Percentiles rank a stretch among this genome's conserved stretches.
phyloP scores from a whole-genome alignment of 2,888 invertebrate genomes.

The Stenodema calcarata region DNA sequence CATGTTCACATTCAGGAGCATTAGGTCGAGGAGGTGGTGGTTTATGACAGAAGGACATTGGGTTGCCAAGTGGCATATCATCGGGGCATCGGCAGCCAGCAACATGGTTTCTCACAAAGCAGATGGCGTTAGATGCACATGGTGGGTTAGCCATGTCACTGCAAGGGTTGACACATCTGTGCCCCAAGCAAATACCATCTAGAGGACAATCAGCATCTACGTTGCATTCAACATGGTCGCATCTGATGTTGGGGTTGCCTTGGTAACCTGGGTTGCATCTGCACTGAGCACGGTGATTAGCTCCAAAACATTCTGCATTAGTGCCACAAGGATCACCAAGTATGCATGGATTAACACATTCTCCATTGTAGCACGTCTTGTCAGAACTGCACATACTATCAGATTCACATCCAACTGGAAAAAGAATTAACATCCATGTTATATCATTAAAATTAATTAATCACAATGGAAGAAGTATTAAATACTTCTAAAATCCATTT shows the following conservation, averaged over 20 bases:
- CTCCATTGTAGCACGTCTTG: slow-evolving; percentile 83
- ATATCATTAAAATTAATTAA: slow-evolving; percentile 63
- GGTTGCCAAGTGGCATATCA: slow-evolving; percentile 79
- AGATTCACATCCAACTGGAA: slow-evolving; percentile 79
- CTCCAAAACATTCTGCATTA: slow-evolving; percentile 84
- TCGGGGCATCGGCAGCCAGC: slow-evolving; percentile 85
- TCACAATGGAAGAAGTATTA: background rate
- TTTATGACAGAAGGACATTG: slow-evolving; percentile 76
- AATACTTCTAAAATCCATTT: background rate
- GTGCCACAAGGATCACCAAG: slow-evolving; percentile 82
- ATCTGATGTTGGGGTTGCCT: slow-evolving; percentile 82
- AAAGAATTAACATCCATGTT: background rate
- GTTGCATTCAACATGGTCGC: slow-evolving; percentile 80
- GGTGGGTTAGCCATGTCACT: slow-evolving; percentile 70
- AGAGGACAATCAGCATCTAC: slow-evolving; percentile 79
- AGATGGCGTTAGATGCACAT: slow-evolving; percentile 84
- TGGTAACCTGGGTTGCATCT: slow-evolving; percentile 77
- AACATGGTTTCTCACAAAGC: slow-evolving; percentile 79
- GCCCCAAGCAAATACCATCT: slow-evolving; percentile 74
- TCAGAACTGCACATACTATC: slow-evolving; percentile 85
- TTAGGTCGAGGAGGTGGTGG: slow-evolving; percentile 61
- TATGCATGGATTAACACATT: slow-evolving; percentile 86
- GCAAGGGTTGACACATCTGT: slow-evolving; percentile 82
- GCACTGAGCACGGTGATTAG: slow-evolving; percentile 79
- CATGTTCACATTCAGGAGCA: slow-evolving; percentile 71